A percentile compares a stretch with the other conserved stretches of the same genome.
Conservation (phyloP, 2,888 invertebrate species). For the Athripsodes cinereus region DNA sequence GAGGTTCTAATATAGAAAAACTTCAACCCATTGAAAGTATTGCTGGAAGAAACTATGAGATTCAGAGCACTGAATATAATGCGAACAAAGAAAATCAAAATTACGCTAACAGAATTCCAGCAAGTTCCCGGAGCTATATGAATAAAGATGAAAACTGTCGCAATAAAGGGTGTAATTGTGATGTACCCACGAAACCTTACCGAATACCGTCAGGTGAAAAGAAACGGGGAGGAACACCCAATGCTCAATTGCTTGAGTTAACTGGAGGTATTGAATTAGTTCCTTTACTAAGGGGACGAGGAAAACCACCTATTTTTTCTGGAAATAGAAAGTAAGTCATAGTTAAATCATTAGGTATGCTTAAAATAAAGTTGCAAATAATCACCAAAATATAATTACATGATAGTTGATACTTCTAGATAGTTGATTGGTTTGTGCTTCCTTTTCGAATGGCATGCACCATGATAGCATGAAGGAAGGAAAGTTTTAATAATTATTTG, state of each 20-base stretch:
- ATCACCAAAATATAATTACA: too few species aligned
- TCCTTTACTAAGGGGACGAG: slow-evolving; percentile 63
- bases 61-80: not conserved
- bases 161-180: not conserved
- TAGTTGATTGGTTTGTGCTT: too few species aligned
- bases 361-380: too few species aligned
- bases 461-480: too few species aligned
- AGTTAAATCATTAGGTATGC: not conserved
- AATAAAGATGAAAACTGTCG: not conserved
- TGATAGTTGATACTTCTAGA: too few species aligned
- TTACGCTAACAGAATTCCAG: not conserved
- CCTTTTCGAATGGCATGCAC: too few species aligned
- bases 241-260: slow-evolving; percentile 39
- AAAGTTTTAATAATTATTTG: too few species aligned
- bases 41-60: not conserved
- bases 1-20: not conserved
- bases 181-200: not conserved
- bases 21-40: not conserved
- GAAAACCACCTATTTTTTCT: slow-evolving; percentile 35
- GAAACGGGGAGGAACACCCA: slow-evolving; percentile 34
- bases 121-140: not conserved
- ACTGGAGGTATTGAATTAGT: slow-evolving; percentile 72
- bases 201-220: not conserved
- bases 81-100: not conserved
- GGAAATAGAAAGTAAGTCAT: slow-evolving; percentile 12